phyloP scores from a whole-genome alignment of 2,113 vertebrate genomes.

The Macrotis lagotis region DNA sequence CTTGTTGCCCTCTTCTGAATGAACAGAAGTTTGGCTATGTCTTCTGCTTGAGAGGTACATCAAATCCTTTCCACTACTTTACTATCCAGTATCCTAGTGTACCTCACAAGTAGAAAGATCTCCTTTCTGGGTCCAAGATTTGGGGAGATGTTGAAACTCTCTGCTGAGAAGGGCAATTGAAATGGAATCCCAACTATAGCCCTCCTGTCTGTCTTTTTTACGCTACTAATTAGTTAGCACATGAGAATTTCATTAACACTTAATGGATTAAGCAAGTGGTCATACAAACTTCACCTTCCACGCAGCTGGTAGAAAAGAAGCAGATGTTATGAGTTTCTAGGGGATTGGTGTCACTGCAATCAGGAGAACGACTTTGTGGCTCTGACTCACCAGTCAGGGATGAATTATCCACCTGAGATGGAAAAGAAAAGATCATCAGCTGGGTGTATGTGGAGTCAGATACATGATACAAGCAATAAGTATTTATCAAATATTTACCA shows the following conservation, averaged over 20 bases:
- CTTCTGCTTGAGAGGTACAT: background rate
- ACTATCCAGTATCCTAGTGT: background rate
- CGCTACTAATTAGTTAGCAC: background rate
- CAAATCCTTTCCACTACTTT: background rate
- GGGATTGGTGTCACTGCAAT: slow-evolving; percentile 92
- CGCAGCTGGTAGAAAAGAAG: slow-evolving; percentile 97
- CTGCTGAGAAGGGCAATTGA: background rate
- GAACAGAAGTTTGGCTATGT: background rate
- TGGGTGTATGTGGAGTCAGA: background rate
- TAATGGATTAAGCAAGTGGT: background rate
- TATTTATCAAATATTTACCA: background rate
- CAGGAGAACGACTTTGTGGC: slow-evolving; percentile 90
- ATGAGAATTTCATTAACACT: background rate
- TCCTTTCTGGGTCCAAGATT: background rate
- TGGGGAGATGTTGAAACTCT: background rate
- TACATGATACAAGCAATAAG: background rate
- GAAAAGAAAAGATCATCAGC: background rate
- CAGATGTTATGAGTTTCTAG: slow-evolving; percentile 94
- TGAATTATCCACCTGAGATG: slow-evolving; percentile 92
- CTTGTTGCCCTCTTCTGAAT: background rate
- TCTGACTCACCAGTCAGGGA: slow-evolving; percentile 95
- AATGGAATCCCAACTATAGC: background rate
- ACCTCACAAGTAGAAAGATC: background rate
- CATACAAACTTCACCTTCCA: slow-evolving; percentile 87
- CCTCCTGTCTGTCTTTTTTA: background rate